A percentile compares a stretch with the other conserved stretches of the same genome.
phyloP scores from a whole-genome alignment of 2,797 vertebrate species.

The Oophaga sylvatica region DNA sequence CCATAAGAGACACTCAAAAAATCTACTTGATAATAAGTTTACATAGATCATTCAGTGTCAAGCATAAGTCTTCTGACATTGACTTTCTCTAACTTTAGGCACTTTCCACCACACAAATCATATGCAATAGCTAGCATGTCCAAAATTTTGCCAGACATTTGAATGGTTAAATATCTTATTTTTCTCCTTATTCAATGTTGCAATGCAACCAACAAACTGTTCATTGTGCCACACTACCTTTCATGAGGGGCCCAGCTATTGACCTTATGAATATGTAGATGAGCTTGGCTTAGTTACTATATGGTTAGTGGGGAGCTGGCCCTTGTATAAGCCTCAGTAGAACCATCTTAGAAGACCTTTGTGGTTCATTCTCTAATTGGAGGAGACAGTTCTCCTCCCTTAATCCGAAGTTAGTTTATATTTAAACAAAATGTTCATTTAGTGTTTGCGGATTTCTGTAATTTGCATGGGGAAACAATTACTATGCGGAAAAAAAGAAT shows the following conservation, averaged over 20 bases:
- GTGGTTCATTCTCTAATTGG: conserved; percentile 45
- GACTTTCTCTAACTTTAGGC: not conserved
- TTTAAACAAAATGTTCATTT: conserved; percentile 61
- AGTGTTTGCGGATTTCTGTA: conserved; percentile 52
- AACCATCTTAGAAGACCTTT: conserved; percentile 47
- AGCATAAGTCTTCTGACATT: not conserved
- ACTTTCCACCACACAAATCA: not conserved
- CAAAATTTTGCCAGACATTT: not conserved
- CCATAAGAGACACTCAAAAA: not conserved
- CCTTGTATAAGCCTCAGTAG: conserved; percentile 49
- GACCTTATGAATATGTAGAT: conserved; percentile 58
- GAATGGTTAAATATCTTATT: conserved; percentile 38
- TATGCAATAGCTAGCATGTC: not conserved
- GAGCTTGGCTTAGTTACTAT: conserved; percentile 21
- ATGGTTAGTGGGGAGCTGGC: conserved; percentile 46
- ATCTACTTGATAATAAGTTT: not conserved
- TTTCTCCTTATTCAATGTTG: conserved; percentile 12
- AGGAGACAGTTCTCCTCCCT: conserved; percentile 56
- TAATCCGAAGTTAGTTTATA: conserved; percentile 56
- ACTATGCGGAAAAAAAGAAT: conserved; percentile 54
- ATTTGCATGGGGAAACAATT: conserved; percentile 61
- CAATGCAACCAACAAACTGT: conserved; percentile 38
- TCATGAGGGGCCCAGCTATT: conserved; percentile 40
- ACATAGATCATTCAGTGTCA: not conserved
- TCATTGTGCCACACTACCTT: conserved; percentile 35